Conservation (phyloP, 2,797 vertebrate genomes). For the Momotus momota region DNA sequence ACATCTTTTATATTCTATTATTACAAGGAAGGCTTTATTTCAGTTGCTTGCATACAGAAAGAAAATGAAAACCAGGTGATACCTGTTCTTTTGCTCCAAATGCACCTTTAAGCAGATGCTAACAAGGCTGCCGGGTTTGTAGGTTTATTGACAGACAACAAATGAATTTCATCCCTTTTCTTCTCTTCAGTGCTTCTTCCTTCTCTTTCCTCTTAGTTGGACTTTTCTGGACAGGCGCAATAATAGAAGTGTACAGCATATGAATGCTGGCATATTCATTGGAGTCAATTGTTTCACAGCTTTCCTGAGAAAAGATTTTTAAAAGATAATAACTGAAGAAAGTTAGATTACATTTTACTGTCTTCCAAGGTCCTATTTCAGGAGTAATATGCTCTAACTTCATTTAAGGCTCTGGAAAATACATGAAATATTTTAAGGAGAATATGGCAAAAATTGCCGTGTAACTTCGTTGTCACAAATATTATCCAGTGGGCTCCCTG, state of each 20-base stretch:
- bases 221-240: background rate
- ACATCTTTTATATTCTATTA: background rate
- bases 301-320: background rate
- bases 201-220: background rate
- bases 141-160: slow-evolving; percentile 32
- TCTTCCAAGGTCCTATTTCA: background rate
- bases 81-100: background rate
- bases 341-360: background rate
- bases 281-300: background rate
- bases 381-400: background rate
- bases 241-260: background rate
- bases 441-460: background rate
- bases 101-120: background rate
- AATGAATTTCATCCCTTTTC: slow-evolving; percentile 2
- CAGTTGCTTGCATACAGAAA: background rate
- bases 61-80: background rate
- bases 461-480: background rate
- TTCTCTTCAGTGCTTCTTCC: background rate
- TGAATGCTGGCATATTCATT: background rate
- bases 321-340: background rate
- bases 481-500: background rate
- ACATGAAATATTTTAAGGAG: background rate
- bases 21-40: background rate
- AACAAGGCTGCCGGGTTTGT: background rate
- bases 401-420: background rate